Base-by-base conservation (phyloP, 2,888 invertebrate genomes). In the Calliopum simillimum region DNA sequence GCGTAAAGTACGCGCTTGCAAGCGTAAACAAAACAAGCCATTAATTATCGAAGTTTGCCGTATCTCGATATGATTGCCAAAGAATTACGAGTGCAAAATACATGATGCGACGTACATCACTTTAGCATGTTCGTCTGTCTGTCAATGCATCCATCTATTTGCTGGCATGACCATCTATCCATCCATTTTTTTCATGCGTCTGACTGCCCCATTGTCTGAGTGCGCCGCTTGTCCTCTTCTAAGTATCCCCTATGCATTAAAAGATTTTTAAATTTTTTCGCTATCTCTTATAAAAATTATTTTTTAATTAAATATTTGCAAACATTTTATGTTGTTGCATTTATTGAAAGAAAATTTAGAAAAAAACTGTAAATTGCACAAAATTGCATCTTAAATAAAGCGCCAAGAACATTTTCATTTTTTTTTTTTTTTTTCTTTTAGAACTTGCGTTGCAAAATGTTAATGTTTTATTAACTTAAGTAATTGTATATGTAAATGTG, bases 21-120 rank as follows among this genome's bases (percentile, higher is more conserved):
- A 67, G 59, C 58, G 47, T 67, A 67, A 67, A 67, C 58, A 23
- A 47, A 67, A 59, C 59, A 67, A 67, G 43, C 49, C 67, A 59
- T 67, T 67, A 67, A 67, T 67, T 67, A 67, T 59, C 58, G 43
- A 67, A 67, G 33, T 59, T 59, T 47, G 41, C 67, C 59, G 67
- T 59, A 67, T 67, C 67, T 49, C 59, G 67, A 59, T 66, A 66
- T 56, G 55, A 66, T 3, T 53, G 44, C 19, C 53, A 33, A 33
- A 43, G 47, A 56, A 46, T 33, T 46, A 6, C 33, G 33, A 33
- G 33, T 33, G 33, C 33, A 33, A 33, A 33, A 33, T 33, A 44
- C 47, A 53, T 21, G 53, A 19, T 16, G 51, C 65, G 49, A 25
- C 58, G 58, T 67, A 67, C 58, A 67, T 67, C 58, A 67, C 58